These are phyloP conservation scores for Ethmia dodecea DNA, from an alignment of 2,888 invertebrate species.

Conservation along the genomic window DNA sequence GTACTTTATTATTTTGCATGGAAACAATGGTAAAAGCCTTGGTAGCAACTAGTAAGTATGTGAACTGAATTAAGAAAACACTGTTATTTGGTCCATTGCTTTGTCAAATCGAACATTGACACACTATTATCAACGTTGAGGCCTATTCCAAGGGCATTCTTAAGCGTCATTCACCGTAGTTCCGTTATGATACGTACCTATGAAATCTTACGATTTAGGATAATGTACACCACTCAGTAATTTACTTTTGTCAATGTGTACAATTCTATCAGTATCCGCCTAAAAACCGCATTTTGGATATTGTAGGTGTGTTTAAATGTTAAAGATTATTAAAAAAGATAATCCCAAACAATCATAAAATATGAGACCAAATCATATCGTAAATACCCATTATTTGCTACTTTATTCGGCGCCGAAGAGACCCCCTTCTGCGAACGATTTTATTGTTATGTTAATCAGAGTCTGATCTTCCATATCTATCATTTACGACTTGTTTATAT, in stretches of 20 bases:
- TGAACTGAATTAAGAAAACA: too few relatives aligned
- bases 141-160: constrained; percentile 11
- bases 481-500: constrained; percentile 43
- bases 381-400: constrained; percentile 10
- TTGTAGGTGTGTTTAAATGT: too few relatives aligned
- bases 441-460: constrained; percentile 20
- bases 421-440: constrained; percentile 2
- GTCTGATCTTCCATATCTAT: constrained; percentile 9
- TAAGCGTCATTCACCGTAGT: constrained; percentile 12
- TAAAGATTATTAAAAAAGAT: neutral
- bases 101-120: constrained; percentile 9
- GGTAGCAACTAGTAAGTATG: too few relatives aligned
- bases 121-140: constrained; percentile 9
- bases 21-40: too few relatives aligned
- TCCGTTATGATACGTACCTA: constrained; percentile 3
- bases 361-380: constrained; percentile 6
- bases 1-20: too few relatives aligned
- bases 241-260: too few relatives aligned
- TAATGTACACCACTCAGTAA: constrained; percentile 6
- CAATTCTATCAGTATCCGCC: too few relatives aligned
- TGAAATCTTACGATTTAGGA: neutral
- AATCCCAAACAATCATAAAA: constrained; percentile 6
- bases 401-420: constrained; percentile 4
- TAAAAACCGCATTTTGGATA: too few relatives aligned
- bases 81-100: too few relatives aligned